phyloP scores from a whole-genome alignment of 2,797 vertebrate species.

The Pangasius larnaudii region DNA sequence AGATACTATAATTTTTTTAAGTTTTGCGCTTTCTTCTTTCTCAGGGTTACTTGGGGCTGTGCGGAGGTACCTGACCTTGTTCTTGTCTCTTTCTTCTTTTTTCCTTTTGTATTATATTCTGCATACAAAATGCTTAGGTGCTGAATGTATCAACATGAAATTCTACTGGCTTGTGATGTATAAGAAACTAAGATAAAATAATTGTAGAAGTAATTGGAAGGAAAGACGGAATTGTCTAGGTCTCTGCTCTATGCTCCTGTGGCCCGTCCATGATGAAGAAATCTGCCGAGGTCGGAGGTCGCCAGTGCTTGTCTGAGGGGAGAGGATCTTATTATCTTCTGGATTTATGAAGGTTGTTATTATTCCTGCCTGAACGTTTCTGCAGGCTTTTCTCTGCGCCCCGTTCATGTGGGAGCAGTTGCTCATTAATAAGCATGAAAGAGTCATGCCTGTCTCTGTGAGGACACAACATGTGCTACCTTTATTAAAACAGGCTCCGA shows the following conservation, averaged over 20 bases:
- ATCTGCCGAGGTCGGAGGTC: conserved; percentile 37
- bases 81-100: not conserved
- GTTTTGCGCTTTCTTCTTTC: not conserved
- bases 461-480: conserved; percentile 24
- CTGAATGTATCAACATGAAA: too few species aligned
- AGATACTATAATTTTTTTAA: not conserved
- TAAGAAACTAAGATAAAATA: not conserved
- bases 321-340: conserved; percentile 47
- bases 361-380: conserved; percentile 41
- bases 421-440: conserved; percentile 55
- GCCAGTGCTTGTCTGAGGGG: conserved; percentile 17
- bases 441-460: conserved; percentile 29
- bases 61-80: not conserved
- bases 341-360: conserved; percentile 52
- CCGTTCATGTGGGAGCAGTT: conserved; percentile 43
- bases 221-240: not conserved
- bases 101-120: not conserved
- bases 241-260: not conserved
- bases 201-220: conserved; percentile 11
- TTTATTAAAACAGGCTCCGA: conserved; percentile 24
- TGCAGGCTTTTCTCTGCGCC: conserved; percentile 20
- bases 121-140: not conserved
- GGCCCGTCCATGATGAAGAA: conserved; percentile 33
- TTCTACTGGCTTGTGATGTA: not conserved
- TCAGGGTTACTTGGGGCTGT: not conserved